phyloP scores from a whole-genome alignment of 2,797 vertebrate species.

The Pachyuromys duprasi region DNA sequence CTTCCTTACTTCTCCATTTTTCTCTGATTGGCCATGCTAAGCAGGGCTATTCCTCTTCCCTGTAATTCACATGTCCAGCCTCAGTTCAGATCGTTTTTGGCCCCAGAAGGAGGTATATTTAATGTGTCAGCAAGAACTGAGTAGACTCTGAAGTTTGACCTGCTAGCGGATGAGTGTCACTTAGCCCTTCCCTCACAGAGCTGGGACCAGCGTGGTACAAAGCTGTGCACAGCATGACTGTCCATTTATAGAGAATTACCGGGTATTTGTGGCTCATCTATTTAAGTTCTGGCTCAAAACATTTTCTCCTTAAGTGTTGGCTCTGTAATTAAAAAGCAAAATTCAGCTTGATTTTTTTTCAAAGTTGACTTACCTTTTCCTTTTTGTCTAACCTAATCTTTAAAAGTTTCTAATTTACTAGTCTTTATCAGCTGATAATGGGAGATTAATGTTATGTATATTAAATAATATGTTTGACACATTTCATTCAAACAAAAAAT shows the following conservation, averaged over 20 bases:
- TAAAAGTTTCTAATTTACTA: slow-evolving; percentile 22
- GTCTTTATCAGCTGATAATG: slow-evolving; percentile 45
- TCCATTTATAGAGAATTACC: slow-evolving; percentile 50
- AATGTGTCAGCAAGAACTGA: slow-evolving; percentile 15
- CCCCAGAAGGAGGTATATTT: background rate
- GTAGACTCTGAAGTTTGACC: slow-evolving; percentile 36
- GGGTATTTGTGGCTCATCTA: slow-evolving; percentile 43
- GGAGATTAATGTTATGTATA: background rate
- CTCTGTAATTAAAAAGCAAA: slow-evolving; percentile 52
- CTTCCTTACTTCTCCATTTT: background rate
- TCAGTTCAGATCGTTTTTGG: background rate
- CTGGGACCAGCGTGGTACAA: background rate
- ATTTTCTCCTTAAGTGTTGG: slow-evolving; percentile 26
- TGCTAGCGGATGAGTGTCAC: background rate
- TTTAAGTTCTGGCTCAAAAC: slow-evolving; percentile 49
- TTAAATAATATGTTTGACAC: background rate
- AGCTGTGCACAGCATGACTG: slow-evolving; percentile 4
- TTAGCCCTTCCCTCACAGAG: background rate
- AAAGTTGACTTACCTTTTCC: slow-evolving; percentile 18
- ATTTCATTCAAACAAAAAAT: slow-evolving; percentile 37
- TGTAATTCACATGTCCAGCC: background rate
- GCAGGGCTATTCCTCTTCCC: background rate
- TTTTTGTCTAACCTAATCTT: background rate
- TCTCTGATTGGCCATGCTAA: background rate
- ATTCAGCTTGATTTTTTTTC: slow-evolving; percentile 22